Evolutionary conservation across 2,888 invertebrate genomes (phyloP).

Genomic region (Brachycybe producta): DNA sequence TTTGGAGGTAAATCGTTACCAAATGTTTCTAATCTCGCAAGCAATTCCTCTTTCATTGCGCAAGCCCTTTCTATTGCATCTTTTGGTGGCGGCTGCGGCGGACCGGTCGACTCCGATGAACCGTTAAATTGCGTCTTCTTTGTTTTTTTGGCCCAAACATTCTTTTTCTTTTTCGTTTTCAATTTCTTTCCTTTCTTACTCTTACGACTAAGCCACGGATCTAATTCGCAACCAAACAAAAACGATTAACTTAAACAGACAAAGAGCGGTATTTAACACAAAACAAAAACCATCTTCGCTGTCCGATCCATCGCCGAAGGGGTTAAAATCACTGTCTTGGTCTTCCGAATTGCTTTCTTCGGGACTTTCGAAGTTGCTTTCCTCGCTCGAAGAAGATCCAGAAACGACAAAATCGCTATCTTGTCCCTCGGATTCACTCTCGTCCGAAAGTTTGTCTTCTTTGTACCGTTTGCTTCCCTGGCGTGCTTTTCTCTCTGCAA

Average conservation of each 20-base stretch:
- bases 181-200: constrained; percentile 46
- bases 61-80: constrained; percentile 80
- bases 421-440: constrained; percentile 34
- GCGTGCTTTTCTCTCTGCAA: constrained; percentile 19
- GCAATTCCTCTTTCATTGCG: constrained; percentile 81
- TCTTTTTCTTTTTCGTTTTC: constrained; percentile 41
- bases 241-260: neutral
- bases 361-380: constrained; percentile 21
- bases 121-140: constrained; percentile 16
- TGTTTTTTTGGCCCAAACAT: constrained; percentile 39
- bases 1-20: constrained; percentile 86
- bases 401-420: constrained; percentile 32
- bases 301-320: constrained; percentile 60
- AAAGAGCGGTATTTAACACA: neutral
- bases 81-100: constrained; percentile 47
- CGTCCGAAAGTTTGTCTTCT: constrained; percentile 24
- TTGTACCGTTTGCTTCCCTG: constrained; percentile 22
- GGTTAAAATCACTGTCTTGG: constrained; percentile 63
- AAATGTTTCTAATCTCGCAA: constrained; percentile 68
- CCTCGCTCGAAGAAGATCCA: constrained; percentile 23
- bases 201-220: constrained; percentile 63
- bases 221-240: constrained; percentile 35
- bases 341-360: constrained; percentile 20
- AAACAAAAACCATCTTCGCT: constrained; percentile 30
- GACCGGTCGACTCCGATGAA: neutral